A percentile compares a stretch with the other conserved stretches of the same genome.
Evolutionary conservation across 23 tunicate species (phyloP).

Genomic region (Trididemnum nubilum): DNA sequence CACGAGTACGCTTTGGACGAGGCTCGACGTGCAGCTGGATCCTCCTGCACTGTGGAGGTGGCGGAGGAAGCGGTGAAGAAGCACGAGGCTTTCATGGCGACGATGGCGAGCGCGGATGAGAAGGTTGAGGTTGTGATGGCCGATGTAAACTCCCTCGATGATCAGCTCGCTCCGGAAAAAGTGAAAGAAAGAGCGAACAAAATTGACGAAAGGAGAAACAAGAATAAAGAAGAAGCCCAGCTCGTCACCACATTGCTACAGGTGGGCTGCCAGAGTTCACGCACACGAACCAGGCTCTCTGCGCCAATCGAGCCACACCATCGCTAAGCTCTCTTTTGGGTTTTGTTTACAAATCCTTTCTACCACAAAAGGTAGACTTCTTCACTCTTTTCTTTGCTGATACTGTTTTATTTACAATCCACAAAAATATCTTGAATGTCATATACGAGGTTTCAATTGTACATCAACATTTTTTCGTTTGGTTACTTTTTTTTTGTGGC

Average conservation of each 20-base stretch:
- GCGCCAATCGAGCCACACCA: too few species aligned
- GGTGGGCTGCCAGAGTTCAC: slow-evolving; percentile 43
- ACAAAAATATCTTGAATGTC: too few species aligned
- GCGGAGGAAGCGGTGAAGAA: slow-evolving; percentile 86
- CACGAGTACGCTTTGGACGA: slow-evolving; percentile 87
- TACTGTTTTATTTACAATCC: too few species aligned
- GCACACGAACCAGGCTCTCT: too few species aligned
- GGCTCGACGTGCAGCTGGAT: slow-evolving; percentile 43
- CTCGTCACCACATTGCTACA: slow-evolving; percentile 53
- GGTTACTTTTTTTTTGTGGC: too few species aligned
- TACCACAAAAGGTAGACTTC: too few species aligned
- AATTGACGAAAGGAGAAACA: slow-evolving; percentile 55
- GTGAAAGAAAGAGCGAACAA: slow-evolving; percentile 68
- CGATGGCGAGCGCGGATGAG: slow-evolving; percentile 84
- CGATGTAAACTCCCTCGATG: slow-evolving; percentile 51
- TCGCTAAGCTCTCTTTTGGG: too few species aligned
- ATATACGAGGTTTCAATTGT: too few species aligned
- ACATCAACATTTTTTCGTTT: too few species aligned
- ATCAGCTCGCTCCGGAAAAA: slow-evolving; percentile 56
- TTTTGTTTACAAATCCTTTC: too few species aligned
- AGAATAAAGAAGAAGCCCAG: slow-evolving; percentile 70
- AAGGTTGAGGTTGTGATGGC: slow-evolving; percentile 64
- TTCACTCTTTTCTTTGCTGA: too few species aligned
- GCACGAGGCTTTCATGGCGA: slow-evolving; percentile 78
- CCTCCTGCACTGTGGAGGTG: slow-evolving; percentile 45